Percentiles rank a stretch among this genome's conserved stretches.
These are phyloP conservation scores for Poecilus cupreus DNA, from an alignment of 2,888 invertebrate species.

Conservation along the genomic window DNA sequence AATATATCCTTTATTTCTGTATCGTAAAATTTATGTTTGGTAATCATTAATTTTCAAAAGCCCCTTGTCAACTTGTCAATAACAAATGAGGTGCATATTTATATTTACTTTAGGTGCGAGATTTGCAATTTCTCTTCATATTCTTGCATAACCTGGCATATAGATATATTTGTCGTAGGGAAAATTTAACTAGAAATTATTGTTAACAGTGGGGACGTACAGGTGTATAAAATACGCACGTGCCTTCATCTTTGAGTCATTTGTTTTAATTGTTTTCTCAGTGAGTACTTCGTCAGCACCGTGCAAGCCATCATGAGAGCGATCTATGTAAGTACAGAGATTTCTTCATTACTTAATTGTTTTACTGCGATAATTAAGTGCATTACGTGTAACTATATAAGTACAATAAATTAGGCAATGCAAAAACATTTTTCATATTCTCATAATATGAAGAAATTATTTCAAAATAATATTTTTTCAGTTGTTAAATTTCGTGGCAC, in stretches of 20 bases:
- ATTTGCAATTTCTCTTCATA: slow-evolving; percentile 54
- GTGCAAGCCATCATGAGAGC: slow-evolving; percentile 36
- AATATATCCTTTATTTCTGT: slow-evolving; percentile 6
- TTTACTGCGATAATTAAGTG: slow-evolving; percentile 1
- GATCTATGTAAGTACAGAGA: slow-evolving; percentile 38
- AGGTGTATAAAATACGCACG: slow-evolving; percentile 46
- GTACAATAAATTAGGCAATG: neutral
- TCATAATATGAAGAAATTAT: neutral
- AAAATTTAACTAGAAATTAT: slow-evolving; percentile 54
- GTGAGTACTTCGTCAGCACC: slow-evolving; percentile 28
- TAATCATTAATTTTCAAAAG: slow-evolving; percentile 41
- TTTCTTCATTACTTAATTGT: slow-evolving; percentile 21
- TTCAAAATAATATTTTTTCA: neutral
- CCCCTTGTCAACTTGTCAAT: slow-evolving; percentile 29
- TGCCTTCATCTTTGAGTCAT: slow-evolving; percentile 22
- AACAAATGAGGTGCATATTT: slow-evolving; percentile 43
- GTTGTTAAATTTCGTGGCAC: slow-evolving; percentile 69
- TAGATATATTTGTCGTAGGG: slow-evolving; percentile 48
- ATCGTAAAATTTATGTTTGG: neutral
- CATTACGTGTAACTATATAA: neutral
- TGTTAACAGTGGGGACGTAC: slow-evolving; percentile 54
- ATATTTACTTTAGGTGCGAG: slow-evolving; percentile 39
- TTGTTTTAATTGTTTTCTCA: slow-evolving; percentile 47
- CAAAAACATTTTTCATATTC: neutral
- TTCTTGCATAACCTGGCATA: slow-evolving; percentile 50